Percentiles rank a stretch among this genome's conserved stretches.
Conservation (phyloP, 2,888 invertebrate species). For the Tachina grossa region DNA sequence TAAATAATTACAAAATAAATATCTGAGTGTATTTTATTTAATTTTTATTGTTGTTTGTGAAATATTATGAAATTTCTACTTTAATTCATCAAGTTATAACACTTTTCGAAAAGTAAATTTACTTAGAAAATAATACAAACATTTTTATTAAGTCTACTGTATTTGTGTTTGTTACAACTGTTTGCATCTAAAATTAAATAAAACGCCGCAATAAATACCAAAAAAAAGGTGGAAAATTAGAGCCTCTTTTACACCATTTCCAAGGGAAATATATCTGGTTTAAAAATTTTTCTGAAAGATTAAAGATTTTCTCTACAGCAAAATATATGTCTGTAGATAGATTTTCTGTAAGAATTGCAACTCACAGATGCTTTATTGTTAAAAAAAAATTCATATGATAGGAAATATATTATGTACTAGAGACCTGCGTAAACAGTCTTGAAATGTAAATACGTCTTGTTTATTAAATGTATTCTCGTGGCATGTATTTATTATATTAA, state of each 20-base stretch:
- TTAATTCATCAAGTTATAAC: slow-evolving; percentile 43
- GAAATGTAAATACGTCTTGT: too few species aligned
- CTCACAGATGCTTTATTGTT: background rate
- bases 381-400: too few species aligned
- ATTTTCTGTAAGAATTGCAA: background rate
- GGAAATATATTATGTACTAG: too few species aligned
- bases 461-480: too few species aligned
- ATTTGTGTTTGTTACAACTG: slow-evolving; percentile 8
- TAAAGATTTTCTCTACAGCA: background rate
- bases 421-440: too few species aligned
- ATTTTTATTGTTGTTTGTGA: slow-evolving; percentile 10
- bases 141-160: background rate
- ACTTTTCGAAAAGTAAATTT: slow-evolving; percentile 52
- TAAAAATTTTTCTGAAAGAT: background rate
- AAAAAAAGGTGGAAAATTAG: slow-evolving; percentile 5
- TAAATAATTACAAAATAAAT: slow-evolving; percentile 62
- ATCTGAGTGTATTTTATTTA: slow-evolving; percentile 47
- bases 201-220: background rate
- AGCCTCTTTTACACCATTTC: background rate
- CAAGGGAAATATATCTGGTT: background rate
- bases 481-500: too few species aligned
- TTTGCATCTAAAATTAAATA: background rate
- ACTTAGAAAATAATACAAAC: slow-evolving; percentile 41
- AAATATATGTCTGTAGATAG: background rate
- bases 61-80: slow-evolving; percentile 49